A percentile compares a stretch with the other conserved stretches of the same genome.
Evolutionary conservation across 2,888 invertebrate genomes (phyloP).

Genomic region (Noctuana brunneofusca): DNA sequence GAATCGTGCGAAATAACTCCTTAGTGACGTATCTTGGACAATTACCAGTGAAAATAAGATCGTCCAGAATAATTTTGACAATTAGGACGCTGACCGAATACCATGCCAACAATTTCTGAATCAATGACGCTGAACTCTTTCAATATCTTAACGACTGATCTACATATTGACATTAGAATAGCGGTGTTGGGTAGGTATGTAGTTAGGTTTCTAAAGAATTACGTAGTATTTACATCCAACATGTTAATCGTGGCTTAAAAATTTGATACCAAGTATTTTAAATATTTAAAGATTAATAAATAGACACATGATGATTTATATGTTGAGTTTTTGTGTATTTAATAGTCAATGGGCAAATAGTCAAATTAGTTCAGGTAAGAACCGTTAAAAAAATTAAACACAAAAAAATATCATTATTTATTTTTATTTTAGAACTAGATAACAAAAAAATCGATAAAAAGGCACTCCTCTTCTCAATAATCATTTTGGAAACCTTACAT

Average conservation of each 20-base stretch:
- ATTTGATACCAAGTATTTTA: no score
- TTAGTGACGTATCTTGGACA: slow-evolving; percentile 74
- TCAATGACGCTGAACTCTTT: slow-evolving; percentile 42
- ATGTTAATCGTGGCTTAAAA: no score
- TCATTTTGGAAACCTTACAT: slow-evolving; percentile 23
- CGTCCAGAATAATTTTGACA: slow-evolving; percentile 70
- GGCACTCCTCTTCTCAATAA: slow-evolving; percentile 21
- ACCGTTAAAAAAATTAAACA: background rate
- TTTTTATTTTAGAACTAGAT: slow-evolving; percentile 70
- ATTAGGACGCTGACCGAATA: slow-evolving; percentile 73
- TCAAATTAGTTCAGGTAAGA: background rate
- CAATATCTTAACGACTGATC: slow-evolving; percentile 31
- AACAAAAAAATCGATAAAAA: slow-evolving; percentile 60
- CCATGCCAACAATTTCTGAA: slow-evolving; percentile 69
- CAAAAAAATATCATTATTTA: slow-evolving; percentile 8
- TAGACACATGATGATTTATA: no score
- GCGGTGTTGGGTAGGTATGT: background rate
- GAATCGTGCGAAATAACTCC: slow-evolving; percentile 52
- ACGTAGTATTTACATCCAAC: no score
- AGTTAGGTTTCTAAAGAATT: slow-evolving; percentile 14
- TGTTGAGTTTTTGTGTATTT: no score
- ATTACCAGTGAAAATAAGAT: slow-evolving; percentile 77
- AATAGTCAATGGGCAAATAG: background rate
- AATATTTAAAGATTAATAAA: background rate
- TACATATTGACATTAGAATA: slow-evolving; percentile 9